Conservation (phyloP, 2,888 invertebrate genomes). For the Eueremaeus valkanovi region DNA sequence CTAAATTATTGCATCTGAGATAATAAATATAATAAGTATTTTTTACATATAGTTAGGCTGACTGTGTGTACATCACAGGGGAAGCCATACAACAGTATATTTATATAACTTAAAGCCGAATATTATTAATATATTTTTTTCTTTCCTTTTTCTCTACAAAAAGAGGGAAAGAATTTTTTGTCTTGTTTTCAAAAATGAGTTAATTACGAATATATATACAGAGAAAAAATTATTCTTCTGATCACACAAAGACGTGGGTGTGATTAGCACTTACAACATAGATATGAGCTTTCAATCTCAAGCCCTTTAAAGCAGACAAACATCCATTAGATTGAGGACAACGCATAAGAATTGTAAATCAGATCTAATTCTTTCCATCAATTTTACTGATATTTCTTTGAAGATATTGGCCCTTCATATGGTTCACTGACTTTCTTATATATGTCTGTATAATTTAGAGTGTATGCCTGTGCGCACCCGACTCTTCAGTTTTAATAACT, state of each 20-base stretch:
- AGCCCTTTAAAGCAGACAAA: too few species aligned
- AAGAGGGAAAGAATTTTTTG: not conserved
- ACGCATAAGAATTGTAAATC: too few species aligned
- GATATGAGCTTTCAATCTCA: too few species aligned
- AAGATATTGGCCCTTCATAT: too few species aligned
- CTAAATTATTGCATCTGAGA: not conserved
- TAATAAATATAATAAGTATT: slow-evolving; percentile 19
- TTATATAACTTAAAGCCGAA: not conserved
- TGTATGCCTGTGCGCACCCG: too few species aligned
- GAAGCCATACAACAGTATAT: not conserved
- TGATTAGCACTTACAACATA: not conserved
- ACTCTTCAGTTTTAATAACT: too few species aligned
- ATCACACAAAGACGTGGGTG: not conserved
- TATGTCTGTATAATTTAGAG: too few species aligned
- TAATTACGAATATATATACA: not conserved
- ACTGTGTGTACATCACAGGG: not conserved
- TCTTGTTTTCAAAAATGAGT: not conserved
- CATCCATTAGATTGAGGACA: too few species aligned
- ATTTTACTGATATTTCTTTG: too few species aligned
- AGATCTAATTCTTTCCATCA: too few species aligned
- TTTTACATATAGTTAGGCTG: not conserved
- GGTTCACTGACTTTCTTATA: too few species aligned
- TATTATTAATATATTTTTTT: not conserved
- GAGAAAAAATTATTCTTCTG: not conserved
- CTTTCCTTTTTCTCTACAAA: not conserved